Evolutionary conservation across 2,888 invertebrate species (phyloP), one percentile per base, ranked within the genome.

Genomic region (Neocrepidodera transversa): DNA sequence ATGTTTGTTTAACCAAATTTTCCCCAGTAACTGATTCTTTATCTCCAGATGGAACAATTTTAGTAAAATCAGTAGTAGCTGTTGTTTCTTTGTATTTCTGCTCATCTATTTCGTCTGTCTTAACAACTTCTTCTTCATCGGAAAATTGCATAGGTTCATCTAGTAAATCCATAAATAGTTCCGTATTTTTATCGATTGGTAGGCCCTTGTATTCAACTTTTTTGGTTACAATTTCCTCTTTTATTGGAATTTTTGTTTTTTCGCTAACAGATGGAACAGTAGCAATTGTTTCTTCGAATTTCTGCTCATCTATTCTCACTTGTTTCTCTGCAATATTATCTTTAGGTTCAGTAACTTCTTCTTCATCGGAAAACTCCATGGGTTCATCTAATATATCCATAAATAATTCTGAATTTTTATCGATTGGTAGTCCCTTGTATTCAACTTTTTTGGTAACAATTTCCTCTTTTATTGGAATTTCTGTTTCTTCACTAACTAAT

Each of bases 131-230:
- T 42, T 68, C 68, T 60, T 73, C 73, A 43, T 71, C 73, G 13
- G 72, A 71, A n/a, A 72, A 60, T 35, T 53, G 56, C 16, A 71
- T 68, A 0, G 74, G 68, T 63, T 76, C 71, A 50, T 76, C 74
- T 1, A 69, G 55, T 56, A 67, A 49, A 58, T 72, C 71, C 35
- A 71, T 60, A 36, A 69, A 69, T 2, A 61, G 52, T 17, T 52
- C 62, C 30, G 65, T 58, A 16, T 67, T 49, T 20, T 70, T 62
- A 61, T 73, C 72, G 17, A 69, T 50, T 8, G 75, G 71, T 36
- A 72, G 64, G 17, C 63, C 65, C 49, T 65, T 64, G 28, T 68
- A 65, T 49, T 69, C 64, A n/a, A 57, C 59, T 30, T 64, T 63
- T 55, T 54, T 48, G 28, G 5, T 5, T 2, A 28, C 23, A 10